phyloP scores from a whole-genome alignment of 2,797 vertebrate species.

The Galago senegalensis region DNA sequence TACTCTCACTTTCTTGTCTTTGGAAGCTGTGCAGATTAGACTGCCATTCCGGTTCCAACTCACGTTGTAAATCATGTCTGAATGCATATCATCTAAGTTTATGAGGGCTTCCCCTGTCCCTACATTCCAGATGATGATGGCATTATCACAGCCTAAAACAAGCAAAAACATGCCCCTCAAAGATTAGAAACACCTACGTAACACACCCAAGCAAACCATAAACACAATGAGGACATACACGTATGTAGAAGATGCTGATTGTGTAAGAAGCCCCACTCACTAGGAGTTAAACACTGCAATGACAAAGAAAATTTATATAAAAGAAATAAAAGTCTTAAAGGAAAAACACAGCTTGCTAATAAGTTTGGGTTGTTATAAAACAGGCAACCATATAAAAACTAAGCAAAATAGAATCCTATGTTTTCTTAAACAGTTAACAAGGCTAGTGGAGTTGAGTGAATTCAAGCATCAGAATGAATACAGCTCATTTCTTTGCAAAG shows the following conservation, averaged over 20 bases:
- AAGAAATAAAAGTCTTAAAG: not conserved
- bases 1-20: slow-evolving; percentile 96
- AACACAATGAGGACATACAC: not conserved
- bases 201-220: not conserved
- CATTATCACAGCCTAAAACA: slow-evolving; percentile 95
- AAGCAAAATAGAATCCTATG: not conserved
- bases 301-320: not conserved
- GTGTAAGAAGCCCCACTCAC: not conserved
- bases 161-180: not conserved
- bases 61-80: slow-evolving; percentile 96
- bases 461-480: not conserved
- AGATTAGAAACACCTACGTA: not conserved
- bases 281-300: not conserved
- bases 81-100: slow-evolving; percentile 96
- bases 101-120: slow-evolving; percentile 96
- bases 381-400: not conserved
- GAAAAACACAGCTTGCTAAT: not conserved
- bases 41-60: slow-evolving; percentile 98
- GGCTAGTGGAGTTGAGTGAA: not conserved
- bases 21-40: slow-evolving; percentile 97
- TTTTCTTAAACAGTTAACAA: not conserved
- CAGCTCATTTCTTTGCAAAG: not conserved
- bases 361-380: slow-evolving; percentile 3
- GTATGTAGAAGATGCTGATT: too few relatives aligned
- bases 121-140: slow-evolving; percentile 97